Base-by-base conservation (phyloP, 1,140 invertebrate genomes). In the Scaptodrosophila lebanonensis region DNA sequence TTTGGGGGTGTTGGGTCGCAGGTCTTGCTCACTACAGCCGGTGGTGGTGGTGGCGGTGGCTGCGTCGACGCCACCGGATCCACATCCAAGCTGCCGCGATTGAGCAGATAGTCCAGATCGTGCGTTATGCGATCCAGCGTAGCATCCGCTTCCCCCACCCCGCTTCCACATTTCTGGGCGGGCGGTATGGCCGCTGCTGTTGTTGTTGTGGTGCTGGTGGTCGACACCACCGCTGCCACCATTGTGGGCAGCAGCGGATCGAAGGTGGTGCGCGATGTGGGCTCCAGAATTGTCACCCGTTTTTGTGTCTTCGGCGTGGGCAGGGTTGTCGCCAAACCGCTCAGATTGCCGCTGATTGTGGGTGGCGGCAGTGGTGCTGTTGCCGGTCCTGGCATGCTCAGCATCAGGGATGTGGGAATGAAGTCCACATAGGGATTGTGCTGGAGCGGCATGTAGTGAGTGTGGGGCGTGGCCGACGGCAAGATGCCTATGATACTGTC, bases 91-190 rank as follows among this genome's bases (percentile, higher is more conserved):
- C 29, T 39, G 3, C 66, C 73, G 8, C 67, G 58, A 43, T 93
- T 93, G 39, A 94, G 85, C 50, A 94, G 84, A 87, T 93, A 94
- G 84, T 93, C 92, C 32, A 93, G 87, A 85, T 94, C 92, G 67
- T 92, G 90, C 1, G 91, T 92, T 69, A 94, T 94, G 62, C 92
- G 89, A 84, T 93, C 91, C 1, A 93, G 85, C 88, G 93, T 91
- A 42, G 91, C 77, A 59, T 76, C 71, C 47, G 32, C 45, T 54
- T 13, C 38, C 30, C 20, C 73, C 6, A 40, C 33, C 17, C 8
- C 39, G 3, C 22, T 25, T 3, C 25, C 48, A 22, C 51, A 73
- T 16, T 79, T 75, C 0, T 59, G 70, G 11, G 54, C n/a, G 1
- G 58, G 63, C 15, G 63, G 57, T 6, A 29, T 66, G 8, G 58